phyloP scores from a whole-genome alignment of 2,888 invertebrate species.

The Himalopsyche japonica region DNA sequence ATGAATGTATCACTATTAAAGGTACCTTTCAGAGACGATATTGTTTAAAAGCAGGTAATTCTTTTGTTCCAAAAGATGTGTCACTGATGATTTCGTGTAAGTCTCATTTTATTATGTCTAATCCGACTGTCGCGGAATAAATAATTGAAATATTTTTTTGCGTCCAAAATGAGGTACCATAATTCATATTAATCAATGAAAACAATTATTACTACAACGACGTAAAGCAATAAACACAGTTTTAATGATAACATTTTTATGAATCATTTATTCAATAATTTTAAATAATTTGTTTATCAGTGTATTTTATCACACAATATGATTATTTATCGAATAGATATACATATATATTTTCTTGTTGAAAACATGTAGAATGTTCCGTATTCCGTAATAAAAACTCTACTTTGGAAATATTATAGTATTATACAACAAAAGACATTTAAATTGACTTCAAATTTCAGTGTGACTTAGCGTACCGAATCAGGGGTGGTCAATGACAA shows the following conservation, averaged over 20 bases:
- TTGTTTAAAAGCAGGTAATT: not conserved
- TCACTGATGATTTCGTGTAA: not conserved
- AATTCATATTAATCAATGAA: too few species aligned
- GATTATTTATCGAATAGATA: too few species aligned
- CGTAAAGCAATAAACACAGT: too few species aligned
- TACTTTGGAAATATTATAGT: not conserved
- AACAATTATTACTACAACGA: too few species aligned
- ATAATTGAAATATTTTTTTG: too few species aligned
- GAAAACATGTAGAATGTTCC: too few species aligned
- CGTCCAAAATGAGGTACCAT: too few species aligned
- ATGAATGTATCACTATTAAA: not conserved
- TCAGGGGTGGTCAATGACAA: constrained; percentile 32
- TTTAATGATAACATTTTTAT: too few species aligned
- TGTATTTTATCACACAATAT: too few species aligned
- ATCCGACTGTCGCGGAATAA: not conserved
- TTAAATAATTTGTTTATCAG: too few species aligned
- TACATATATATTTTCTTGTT: too few species aligned
- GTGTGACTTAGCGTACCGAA: constrained; percentile 20
- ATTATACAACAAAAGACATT: not conserved
- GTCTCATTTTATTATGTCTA: not conserved
- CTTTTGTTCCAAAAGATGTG: not conserved
- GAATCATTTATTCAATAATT: too few species aligned
- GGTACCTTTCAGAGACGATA: not conserved
- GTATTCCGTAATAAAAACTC: not conserved
- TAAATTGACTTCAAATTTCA: not conserved